phyloP scores from a whole-genome alignment of 1,140 invertebrate species.

The Calliphora vicina region DNA sequence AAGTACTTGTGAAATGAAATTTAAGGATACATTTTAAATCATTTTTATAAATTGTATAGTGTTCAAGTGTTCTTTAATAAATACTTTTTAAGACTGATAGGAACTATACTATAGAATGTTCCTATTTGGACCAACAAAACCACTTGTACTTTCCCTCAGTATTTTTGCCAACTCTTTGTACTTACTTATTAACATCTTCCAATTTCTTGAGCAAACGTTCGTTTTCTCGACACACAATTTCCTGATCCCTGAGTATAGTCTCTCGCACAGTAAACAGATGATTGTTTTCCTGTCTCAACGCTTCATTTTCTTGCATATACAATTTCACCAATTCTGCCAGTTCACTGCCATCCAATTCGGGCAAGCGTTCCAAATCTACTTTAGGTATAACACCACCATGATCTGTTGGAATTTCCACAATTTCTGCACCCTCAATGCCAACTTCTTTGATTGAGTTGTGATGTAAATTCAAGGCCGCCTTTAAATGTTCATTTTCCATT shows the following conservation, averaged over 20 bases:
- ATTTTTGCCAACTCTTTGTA: constrained; percentile 41
- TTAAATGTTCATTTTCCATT: constrained; percentile 90
- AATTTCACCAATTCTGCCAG: constrained; percentile 77
- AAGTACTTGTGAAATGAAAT: background rate
- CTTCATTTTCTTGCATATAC: constrained; percentile 87
- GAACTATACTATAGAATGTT: too few relatives aligned
- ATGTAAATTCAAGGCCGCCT: constrained; percentile 74
- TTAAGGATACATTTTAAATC: too few relatives aligned
- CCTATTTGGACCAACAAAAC: too few relatives aligned
- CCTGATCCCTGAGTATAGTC: constrained; percentile 84
- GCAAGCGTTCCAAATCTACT: constrained; percentile 76
- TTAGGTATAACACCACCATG: constrained; percentile 63
- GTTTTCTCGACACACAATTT: constrained; percentile 88
- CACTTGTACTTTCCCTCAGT: background rate
- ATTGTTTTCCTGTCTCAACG: constrained; percentile 83
- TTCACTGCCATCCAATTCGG: constrained; percentile 75
- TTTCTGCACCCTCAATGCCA: constrained; percentile 43
- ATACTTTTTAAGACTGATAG: too few relatives aligned
- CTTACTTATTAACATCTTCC: constrained; percentile 86
- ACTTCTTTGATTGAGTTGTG: constrained; percentile 44
- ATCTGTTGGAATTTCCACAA: constrained; percentile 46
- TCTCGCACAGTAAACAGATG: constrained; percentile 84
- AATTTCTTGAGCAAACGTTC: constrained; percentile 86
- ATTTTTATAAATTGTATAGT: too few relatives aligned
- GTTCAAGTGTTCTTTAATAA: too few relatives aligned